A percentile compares a stretch with the other conserved stretches of the same genome.
phyloP scores from a whole-genome alignment of 2,797 vertebrate species.

The Selene dorsalis region DNA sequence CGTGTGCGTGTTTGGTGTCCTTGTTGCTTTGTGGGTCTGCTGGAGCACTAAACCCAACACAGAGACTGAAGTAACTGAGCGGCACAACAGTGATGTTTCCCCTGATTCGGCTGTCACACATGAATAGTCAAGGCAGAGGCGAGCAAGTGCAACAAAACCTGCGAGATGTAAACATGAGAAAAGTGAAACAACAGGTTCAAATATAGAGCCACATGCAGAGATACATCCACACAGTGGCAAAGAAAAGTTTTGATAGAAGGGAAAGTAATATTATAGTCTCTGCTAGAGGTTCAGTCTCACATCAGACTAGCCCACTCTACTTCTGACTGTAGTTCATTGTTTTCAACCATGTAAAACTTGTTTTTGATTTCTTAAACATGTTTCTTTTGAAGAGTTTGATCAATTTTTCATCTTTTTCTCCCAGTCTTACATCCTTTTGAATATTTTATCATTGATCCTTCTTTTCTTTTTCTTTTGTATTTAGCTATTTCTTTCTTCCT shows the following conservation, averaged over 20 bases:
- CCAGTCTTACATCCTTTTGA: not conserved
- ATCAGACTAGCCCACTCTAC: not conserved
- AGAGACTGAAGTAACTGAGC: slow-evolving; percentile 35
- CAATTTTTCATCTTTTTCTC: slow-evolving; percentile 16
- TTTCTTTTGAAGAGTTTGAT: not conserved
- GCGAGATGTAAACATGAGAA: slow-evolving; percentile 35
- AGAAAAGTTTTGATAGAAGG: not conserved
- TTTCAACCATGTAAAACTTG: slow-evolving; percentile 1
- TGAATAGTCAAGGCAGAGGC: slow-evolving; percentile 18
- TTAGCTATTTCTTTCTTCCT: not conserved
- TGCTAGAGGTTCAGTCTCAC: not conserved
- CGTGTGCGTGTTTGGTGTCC: slow-evolving; percentile 17
- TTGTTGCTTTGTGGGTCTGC: slow-evolving; percentile 22
- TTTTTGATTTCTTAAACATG: slow-evolving; percentile 4
- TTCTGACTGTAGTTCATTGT: not conserved
- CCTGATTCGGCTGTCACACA: slow-evolving; percentile 49
- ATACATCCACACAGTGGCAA: not conserved
- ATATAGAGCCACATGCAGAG: not conserved
- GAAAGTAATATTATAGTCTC: not conserved
- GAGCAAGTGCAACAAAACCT: slow-evolving; percentile 34
- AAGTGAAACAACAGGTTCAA: slow-evolving; percentile 13
- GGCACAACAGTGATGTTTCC: slow-evolving; percentile 36
- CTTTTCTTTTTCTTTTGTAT: not conserved
- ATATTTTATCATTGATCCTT: slow-evolving; percentile 19
- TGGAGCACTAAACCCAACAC: slow-evolving; percentile 23